Conservation (phyloP, 1,140 invertebrate species). For the Trichomalopsis sarcophagae region DNA sequence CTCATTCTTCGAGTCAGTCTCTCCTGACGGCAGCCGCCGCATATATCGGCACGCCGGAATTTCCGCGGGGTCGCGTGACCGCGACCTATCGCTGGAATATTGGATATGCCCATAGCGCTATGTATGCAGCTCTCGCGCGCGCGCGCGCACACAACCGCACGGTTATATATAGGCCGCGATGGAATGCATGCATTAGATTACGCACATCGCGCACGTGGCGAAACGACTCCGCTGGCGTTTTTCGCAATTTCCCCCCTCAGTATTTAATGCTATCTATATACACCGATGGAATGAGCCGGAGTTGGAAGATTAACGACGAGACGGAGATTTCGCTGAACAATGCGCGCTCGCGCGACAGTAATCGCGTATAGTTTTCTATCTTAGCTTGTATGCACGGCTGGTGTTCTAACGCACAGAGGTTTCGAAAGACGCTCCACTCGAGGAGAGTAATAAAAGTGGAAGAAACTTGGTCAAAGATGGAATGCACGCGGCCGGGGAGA, state of each 20-base stretch:
- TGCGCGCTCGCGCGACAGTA: neutral
- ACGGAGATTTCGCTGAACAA: too few relatives aligned
- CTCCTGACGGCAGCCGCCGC: neutral
- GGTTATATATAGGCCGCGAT: conserved; percentile 60
- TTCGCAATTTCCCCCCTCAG: neutral
- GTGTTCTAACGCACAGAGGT: neutral
- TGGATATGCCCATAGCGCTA: conserved; percentile 62
- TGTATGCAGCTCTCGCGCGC: conserved; percentile 62
- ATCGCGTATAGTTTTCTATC: too few relatives aligned
- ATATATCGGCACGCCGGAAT: conserved; percentile 1
- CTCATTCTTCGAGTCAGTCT: conserved; percentile 5
- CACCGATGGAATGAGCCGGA: too few relatives aligned
- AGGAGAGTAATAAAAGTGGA: neutral
- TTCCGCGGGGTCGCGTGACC: conserved; percentile 70
- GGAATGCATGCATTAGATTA: conserved; percentile 29
- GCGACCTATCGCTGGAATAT: conserved; percentile 72
- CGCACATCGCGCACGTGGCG: neutral
- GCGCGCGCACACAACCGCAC: conserved; percentile 60
- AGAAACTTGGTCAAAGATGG: neutral
- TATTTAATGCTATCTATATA: too few relatives aligned
- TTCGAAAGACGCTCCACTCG: neutral
- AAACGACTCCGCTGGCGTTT: conserved; percentile 38
- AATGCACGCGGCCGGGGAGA: neutral
- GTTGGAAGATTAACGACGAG: neutral
- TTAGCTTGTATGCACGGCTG: neutral